Percentiles rank a stretch among this genome's conserved stretches.
These are phyloP conservation scores for Passer domesticus DNA, from an alignment of 2,113 vertebrate species.

Conservation along the genomic window DNA sequence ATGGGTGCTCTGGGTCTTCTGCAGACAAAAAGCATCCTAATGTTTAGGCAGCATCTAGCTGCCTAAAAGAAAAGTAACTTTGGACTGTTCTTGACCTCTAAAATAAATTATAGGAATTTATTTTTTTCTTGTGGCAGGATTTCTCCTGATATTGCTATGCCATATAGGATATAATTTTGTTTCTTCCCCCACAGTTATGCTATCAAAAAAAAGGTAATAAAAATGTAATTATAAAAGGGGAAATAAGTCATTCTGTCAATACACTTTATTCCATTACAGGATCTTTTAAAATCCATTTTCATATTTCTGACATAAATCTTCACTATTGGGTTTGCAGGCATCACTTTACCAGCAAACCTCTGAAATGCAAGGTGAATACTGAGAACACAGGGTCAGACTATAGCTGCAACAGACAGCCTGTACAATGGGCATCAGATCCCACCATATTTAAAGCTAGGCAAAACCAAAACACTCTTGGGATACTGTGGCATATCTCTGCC, in stretches of 20 bases:
- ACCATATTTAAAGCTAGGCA: not conserved
- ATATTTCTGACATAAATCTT: not conserved
- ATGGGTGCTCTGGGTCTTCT: not conserved
- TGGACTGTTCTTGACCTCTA: not conserved
- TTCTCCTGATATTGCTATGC: not conserved
- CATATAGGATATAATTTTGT: not conserved
- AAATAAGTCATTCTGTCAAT: not conserved
- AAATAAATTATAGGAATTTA: not conserved
- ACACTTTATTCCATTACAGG: not conserved
- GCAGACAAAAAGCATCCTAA: not conserved
- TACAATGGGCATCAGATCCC: not conserved
- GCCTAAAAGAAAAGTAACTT: not conserved
- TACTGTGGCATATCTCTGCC: not conserved
- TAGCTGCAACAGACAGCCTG: not conserved
- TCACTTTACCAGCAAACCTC: not conserved
- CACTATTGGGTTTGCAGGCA: not conserved
- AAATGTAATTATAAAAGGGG: not conserved
- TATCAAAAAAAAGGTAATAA: not conserved
- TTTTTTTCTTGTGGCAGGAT: not conserved
- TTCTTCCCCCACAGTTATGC: not conserved
- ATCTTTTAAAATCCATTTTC: not conserved
- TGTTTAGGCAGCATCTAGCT: not conserved
- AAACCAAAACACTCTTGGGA: not conserved
- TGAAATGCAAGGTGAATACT: not conserved
- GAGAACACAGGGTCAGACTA: not conserved